A percentile compares a stretch with the other conserved stretches of the same genome.
These are phyloP conservation scores for Epizoanthus scotinus DNA, from an alignment of 92 coral and sea anemone species.

Conservation along the genomic window DNA sequence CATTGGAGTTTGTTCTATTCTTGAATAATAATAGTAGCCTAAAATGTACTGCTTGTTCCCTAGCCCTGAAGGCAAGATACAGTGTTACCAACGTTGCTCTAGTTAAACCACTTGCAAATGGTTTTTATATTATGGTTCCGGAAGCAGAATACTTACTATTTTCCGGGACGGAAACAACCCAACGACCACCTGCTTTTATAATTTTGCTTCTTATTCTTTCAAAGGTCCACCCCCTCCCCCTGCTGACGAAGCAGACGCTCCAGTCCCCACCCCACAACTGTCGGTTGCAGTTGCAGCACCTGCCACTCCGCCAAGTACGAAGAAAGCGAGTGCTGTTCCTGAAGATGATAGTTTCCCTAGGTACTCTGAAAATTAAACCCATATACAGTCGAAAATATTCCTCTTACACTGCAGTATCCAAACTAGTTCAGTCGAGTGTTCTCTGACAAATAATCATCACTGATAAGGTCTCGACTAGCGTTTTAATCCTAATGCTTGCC, in stretches of 20 bases:
- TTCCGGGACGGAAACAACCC: too few relatives aligned
- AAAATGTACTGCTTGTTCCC: too few relatives aligned
- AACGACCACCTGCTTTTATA: background rate
- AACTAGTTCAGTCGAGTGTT: background rate
- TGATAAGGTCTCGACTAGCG: too few relatives aligned
- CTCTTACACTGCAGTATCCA: background rate
- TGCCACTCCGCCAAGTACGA: slow-evolving; percentile 53
- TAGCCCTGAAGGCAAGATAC: too few relatives aligned
- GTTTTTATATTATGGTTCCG: too few relatives aligned
- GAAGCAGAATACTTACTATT: too few relatives aligned
- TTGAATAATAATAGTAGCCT: too few relatives aligned
- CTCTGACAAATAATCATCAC: too few relatives aligned
- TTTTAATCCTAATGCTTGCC: too few relatives aligned
- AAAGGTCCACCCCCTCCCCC: slow-evolving; percentile 35
- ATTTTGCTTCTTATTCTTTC: background rate
- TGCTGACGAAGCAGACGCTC: slow-evolving; percentile 8
- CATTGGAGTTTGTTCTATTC: too few relatives aligned
- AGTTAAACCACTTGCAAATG: too few relatives aligned
- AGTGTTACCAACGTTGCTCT: too few relatives aligned
- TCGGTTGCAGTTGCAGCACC: slow-evolving; percentile 46
- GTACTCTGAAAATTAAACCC: slow-evolving; percentile 18
- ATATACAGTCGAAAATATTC: background rate
- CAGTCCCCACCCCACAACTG: slow-evolving; percentile 32
- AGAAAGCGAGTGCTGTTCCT: slow-evolving; percentile 80
- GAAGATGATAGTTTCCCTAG: slow-evolving; percentile 87